These are phyloP conservation scores for Euplexia lucipara DNA, from an alignment of 2,888 invertebrate species.

Conservation along the genomic window DNA sequence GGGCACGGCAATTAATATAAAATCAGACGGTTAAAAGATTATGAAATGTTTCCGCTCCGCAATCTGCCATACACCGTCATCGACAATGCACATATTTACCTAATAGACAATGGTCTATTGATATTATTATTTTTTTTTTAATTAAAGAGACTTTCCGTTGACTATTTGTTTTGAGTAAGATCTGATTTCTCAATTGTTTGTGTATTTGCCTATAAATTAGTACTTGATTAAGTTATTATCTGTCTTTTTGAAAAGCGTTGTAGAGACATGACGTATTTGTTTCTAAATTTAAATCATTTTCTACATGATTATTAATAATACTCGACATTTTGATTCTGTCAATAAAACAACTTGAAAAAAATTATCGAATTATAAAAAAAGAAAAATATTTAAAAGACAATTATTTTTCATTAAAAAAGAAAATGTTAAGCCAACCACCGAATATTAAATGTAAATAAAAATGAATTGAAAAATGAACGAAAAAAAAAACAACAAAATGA, in stretches of 20 bases:
- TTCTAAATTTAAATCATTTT: slow-evolving; percentile 46
- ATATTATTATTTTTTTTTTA: background rate
- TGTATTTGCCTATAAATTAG: slow-evolving; percentile 53
- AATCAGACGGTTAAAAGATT: too few species aligned
- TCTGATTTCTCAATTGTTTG: slow-evolving; percentile 59
- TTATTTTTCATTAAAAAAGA: slow-evolving; percentile 58
- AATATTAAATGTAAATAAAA: slow-evolving; percentile 64
- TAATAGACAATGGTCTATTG: background rate
- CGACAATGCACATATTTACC: too few species aligned
- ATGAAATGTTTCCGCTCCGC: too few species aligned
- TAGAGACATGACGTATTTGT: slow-evolving; percentile 40
- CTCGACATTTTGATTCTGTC: slow-evolving; percentile 47
- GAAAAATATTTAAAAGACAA: slow-evolving; percentile 56
- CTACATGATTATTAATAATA: slow-evolving; percentile 50
- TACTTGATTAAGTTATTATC: slow-evolving; percentile 51
- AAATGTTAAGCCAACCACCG: slow-evolving; percentile 65
- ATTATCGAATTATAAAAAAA: slow-evolving; percentile 38
- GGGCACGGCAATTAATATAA: too few species aligned
- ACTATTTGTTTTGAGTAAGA: slow-evolving; percentile 45
- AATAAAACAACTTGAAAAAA: slow-evolving; percentile 31
- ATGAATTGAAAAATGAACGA: slow-evolving; percentile 54
- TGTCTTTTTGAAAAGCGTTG: slow-evolving; percentile 52
- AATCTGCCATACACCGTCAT: too few species aligned
- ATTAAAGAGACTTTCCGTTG: slow-evolving; percentile 35
- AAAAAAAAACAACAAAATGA: slow-evolving; percentile 47